Conservation (phyloP, 2,797 vertebrate species). For the Acanthis flammea region DNA sequence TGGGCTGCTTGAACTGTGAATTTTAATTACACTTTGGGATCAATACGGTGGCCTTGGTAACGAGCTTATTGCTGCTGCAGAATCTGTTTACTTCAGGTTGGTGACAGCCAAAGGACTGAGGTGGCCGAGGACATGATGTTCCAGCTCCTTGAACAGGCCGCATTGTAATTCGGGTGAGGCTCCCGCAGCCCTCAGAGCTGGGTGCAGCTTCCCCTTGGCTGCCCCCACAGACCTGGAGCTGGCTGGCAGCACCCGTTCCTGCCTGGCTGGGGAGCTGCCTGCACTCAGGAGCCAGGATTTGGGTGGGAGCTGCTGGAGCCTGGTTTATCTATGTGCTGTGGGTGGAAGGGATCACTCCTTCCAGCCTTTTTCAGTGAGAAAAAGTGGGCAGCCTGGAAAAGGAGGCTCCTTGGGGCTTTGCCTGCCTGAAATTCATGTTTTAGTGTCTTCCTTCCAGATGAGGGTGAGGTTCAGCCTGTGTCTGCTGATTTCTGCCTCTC, state of each 20-base stretch:
- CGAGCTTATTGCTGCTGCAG: conserved; percentile 72
- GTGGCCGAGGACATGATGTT: conserved; percentile 71
- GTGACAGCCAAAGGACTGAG: conserved; percentile 61
- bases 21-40: conserved; percentile 70
- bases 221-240: neutral
- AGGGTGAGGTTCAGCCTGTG: neutral
- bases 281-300: neutral
- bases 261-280: neutral
- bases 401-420: neutral
- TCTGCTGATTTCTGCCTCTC: neutral
- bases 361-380: neutral
- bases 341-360: neutral
- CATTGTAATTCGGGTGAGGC: conserved; percentile 34
- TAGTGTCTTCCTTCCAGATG: neutral
- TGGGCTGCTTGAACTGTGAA: conserved; percentile 64
- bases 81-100: conserved; percentile 75
- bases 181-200: neutral
- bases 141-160: conserved; percentile 40
- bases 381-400: neutral
- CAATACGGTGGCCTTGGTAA: conserved; percentile 80
- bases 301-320: neutral
- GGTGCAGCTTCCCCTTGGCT: neutral
- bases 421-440: neutral
- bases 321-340: neutral
- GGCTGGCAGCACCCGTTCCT: neutral